Base-by-base conservation (phyloP, 37 sponge, comb jelly and placozoan genomes). In the Hexactinellida sp. region DNA sequence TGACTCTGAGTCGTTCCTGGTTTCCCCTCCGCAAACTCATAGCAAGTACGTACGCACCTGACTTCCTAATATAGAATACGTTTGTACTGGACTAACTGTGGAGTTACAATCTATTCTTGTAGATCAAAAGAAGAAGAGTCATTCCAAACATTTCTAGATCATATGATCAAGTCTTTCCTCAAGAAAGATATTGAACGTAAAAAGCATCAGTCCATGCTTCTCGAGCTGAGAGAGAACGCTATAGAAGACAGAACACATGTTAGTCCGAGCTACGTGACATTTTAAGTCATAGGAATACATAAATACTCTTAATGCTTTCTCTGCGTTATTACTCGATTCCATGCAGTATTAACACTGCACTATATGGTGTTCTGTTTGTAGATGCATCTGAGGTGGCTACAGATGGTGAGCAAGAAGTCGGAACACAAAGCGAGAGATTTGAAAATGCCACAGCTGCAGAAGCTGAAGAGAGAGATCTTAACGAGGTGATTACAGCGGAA, bases 51-150 rank as follows among this genome's bases (percentile, higher is more conserved):
- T n/a, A n/a, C n/a, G n/a, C n/a, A n/a, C n/a, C n/a, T n/a, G n/a
- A n/a, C n/a, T n/a, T n/a, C n/a, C n/a, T n/a, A n/a, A n/a, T n/a
- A n/a, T n/a, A n/a, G n/a, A n/a, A n/a, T n/a, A n/a, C n/a, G n/a
- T n/a, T n/a, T n/a, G n/a, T n/a, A n/a, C n/a, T n/a, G n/a, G n/a
- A n/a, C n/a, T n/a, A n/a, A n/a, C n/a, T n/a, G n/a, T n/a, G n/a
- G n/a, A n/a, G n/a, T n/a, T n/a, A n/a, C n/a, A n/a, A n/a, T n/a
- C n/a, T n/a, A n/a, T n/a, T n/a, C n/a, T n/a, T n/a, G n/a, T n/a
- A 47, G 52, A 47, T 47, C 52, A 19, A 63, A 63, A 63, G 76
- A 63, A 63, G 76, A 63, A 63, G 76, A 63, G 3, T 63, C 76
- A 7, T 63, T 63, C 30, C 76, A 63, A 63, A n/a, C 76, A 25